Conservation (phyloP, 2,888 invertebrate species). For the Drosophila cyrtoloma region DNA sequence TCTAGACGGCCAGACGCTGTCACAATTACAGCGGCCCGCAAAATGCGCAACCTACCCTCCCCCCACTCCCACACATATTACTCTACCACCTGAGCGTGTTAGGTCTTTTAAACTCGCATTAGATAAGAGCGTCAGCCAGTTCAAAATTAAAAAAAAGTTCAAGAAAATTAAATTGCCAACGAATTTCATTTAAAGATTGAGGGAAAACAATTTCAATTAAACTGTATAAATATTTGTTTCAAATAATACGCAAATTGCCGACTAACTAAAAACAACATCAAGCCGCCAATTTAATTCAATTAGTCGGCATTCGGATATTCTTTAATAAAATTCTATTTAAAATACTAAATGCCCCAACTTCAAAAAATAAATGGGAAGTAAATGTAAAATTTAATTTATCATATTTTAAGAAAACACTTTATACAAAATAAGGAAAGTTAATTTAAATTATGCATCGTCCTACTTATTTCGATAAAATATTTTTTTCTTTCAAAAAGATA, state of each 20-base stretch:
- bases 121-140: slow-evolving; percentile 8
- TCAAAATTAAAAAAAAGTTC: background rate
- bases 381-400: no score
- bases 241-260: background rate
- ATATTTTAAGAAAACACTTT: background rate
- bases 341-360: background rate
- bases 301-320: background rate
- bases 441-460: background rate
- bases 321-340: background rate
- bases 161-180: background rate
- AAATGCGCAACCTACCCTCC: no score
- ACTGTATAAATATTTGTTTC: slow-evolving; percentile 44
- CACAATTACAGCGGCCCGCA: slow-evolving; percentile 42
- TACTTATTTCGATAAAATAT: background rate
- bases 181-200: background rate
- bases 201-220: slow-evolving; percentile 45
- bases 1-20: slow-evolving; percentile 67
- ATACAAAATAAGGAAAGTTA: background rate
- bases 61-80: background rate
- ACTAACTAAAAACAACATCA: slow-evolving; percentile 12
- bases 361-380: background rate
- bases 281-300: background rate
- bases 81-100: background rate
- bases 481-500: background rate
- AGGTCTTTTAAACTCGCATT: slow-evolving; percentile 29